Percentiles rank a stretch among this genome's conserved stretches.
Conservation (phyloP, 1,140 invertebrate genomes). For the Dryas iulia region DNA sequence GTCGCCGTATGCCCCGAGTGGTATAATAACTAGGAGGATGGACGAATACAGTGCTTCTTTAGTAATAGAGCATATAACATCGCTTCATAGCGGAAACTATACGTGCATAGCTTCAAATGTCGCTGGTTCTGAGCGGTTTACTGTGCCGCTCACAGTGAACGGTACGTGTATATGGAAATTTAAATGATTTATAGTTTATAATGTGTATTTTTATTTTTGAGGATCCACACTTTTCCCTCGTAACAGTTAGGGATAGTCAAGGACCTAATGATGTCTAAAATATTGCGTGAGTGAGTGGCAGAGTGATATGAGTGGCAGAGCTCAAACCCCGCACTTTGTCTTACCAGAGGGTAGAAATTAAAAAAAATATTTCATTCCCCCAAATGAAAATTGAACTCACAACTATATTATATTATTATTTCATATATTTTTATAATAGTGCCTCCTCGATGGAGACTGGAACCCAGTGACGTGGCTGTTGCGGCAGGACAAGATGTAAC, state of each 20-base stretch:
- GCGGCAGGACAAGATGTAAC: slow-evolving; percentile 91
- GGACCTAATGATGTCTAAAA: too few relatives aligned
- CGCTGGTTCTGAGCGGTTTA: slow-evolving; percentile 88
- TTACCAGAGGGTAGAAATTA: too few relatives aligned
- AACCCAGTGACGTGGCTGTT: slow-evolving; percentile 92
- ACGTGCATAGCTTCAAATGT: slow-evolving; percentile 93
- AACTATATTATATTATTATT: background rate
- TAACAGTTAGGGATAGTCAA: too few relatives aligned
- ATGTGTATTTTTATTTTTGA: too few relatives aligned
- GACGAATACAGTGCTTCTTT: slow-evolving; percentile 94
- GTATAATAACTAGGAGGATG: slow-evolving; percentile 83
- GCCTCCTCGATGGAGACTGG: slow-evolving; percentile 94
- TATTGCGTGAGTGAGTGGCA: too few relatives aligned
- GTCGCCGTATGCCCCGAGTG: slow-evolving; percentile 77
- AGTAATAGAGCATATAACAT: slow-evolving; percentile 92
- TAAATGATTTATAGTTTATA: background rate
- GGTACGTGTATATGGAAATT: slow-evolving; percentile 76
- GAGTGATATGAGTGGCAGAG: too few relatives aligned
- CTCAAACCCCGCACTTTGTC: too few relatives aligned
- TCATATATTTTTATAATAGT: slow-evolving; percentile 82
- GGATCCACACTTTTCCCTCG: too few relatives aligned
- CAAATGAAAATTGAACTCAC: too few relatives aligned
- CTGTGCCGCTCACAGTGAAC: slow-evolving; percentile 90
- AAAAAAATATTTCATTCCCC: too few relatives aligned
- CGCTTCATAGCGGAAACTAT: slow-evolving; percentile 92